A percentile compares a stretch with the other conserved stretches of the same genome.
Evolutionary conservation across 2,797 vertebrate genomes (phyloP).

Genomic region (Syngnathus acus): DNA sequence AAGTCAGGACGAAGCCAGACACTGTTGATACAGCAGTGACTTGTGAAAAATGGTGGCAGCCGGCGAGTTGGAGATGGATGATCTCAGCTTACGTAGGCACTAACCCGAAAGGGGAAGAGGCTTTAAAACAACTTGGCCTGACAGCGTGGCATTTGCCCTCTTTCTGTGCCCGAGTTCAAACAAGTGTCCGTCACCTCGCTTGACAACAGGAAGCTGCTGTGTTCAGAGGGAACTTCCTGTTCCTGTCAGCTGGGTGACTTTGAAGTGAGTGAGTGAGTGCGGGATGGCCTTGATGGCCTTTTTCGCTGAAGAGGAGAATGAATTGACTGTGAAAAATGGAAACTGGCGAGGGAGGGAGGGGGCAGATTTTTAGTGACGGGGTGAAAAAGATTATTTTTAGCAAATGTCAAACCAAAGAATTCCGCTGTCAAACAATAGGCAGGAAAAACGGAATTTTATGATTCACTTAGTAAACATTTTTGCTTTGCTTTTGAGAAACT

Average conservation of each 20-base stretch:
- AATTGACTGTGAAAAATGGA: constrained; percentile 53
- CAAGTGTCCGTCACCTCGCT: constrained; percentile 71
- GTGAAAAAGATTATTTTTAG: constrained; percentile 65
- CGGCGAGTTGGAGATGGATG: constrained; percentile 65
- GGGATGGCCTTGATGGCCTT: constrained; percentile 63
- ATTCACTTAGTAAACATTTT: constrained; percentile 17
- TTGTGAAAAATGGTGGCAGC: constrained; percentile 56
- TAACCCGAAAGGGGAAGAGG: constrained; percentile 42
- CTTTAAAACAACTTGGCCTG: constrained; percentile 48
- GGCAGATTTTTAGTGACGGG: constrained; percentile 47
- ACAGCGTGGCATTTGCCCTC: constrained; percentile 56
- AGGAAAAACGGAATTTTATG: constrained; percentile 40
- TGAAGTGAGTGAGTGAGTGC: constrained; percentile 53
- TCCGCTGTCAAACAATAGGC: constrained; percentile 42
- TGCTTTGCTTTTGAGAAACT: no score
- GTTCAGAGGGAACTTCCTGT: constrained; percentile 69
- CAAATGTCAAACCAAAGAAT: constrained; percentile 43
- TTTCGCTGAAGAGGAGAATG: constrained; percentile 37
- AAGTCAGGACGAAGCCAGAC: constrained; percentile 56
- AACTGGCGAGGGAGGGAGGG: constrained; percentile 13
- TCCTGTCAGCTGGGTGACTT: constrained; percentile 70
- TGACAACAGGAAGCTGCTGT: constrained; percentile 76
- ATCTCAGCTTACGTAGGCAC: constrained; percentile 53
- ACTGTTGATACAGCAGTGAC: constrained; percentile 56
- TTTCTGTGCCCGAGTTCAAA: constrained; percentile 62